Evolutionary conservation across 1,140 invertebrate species (phyloP).

Genomic region (fruit fly (Drosophila melanogaster)): Release_6_plus_ISO1_MT NT_037436.4:8275501-8276000

Average conservation of each 20-base stretch:
- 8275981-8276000: neutral
- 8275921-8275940: neutral
- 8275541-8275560: conserved; percentile 95
- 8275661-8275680: conserved; percentile 88
- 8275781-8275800: neutral
- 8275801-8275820: neutral
- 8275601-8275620: conserved; percentile 95
- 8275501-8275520: conserved; percentile 94
- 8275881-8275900: neutral
- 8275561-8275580: conserved; percentile 92
- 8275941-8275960: neutral
- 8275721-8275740: too few relatives aligned
- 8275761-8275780: neutral
- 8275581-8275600: conserved; percentile 91
- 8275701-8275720: too few relatives aligned
- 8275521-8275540: conserved; percentile 95
- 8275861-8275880: neutral
- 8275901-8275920: neutral
- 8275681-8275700: neutral
- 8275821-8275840: neutral
- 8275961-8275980: neutral
- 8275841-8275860: too few relatives aligned
- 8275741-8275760: too few relatives aligned
- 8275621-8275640: conserved; percentile 94
- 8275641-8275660: conserved; percentile 94